Evolutionary conservation across 2,888 invertebrate genomes (phyloP), one percentile per base, ranked within the genome.

Genomic region (Onchidella celtica): DNA sequence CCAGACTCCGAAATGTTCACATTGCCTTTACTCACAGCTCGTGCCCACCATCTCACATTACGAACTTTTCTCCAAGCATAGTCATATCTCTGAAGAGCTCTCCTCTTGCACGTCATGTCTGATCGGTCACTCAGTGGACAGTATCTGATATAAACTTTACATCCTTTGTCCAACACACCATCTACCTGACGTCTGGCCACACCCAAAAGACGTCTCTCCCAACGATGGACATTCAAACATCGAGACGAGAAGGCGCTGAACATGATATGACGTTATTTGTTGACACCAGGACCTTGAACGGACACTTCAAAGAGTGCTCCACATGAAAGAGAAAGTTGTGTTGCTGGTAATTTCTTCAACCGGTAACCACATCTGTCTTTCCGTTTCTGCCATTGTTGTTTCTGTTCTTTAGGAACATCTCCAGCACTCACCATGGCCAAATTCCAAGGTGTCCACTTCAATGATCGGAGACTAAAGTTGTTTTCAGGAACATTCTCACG

Each of bases 371-470:
- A 73, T 55, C 55, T 11, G 29, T 36, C 21, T 1, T 6, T 21
- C 6, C 79, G 63, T 36, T 57, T 63, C 17, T 1, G 21, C 65
- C 63, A 72, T 24, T 29, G n/a, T 29, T 29, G 34, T 32, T 61
- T 4, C 32, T 36, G 47, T n/a, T 24, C 40, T n/a, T 40, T 63
- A 4, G 65, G 47, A 29, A 47, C 11, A 24, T 69, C 70, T 1
- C 59, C 38, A 55, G 24, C 14, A 29, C 40, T 38, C 4, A 78
- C 78, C 11, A 84, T 82, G 1, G 85, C 86, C 17, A 89, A 82
- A 72, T 82, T 84, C 90, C 89, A 90, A 11, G 84, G 80, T 32
- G 87, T 85, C 90, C 90, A 90, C 29, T 79, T 82, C 29, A 85
- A 68, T 27, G 83, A 40, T 17, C 84, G 87, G 17, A 87, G 76